Evolutionary conservation across 2,113 vertebrate genomes (phyloP).

Genomic region (Xiphorhynchus elegans): DNA sequence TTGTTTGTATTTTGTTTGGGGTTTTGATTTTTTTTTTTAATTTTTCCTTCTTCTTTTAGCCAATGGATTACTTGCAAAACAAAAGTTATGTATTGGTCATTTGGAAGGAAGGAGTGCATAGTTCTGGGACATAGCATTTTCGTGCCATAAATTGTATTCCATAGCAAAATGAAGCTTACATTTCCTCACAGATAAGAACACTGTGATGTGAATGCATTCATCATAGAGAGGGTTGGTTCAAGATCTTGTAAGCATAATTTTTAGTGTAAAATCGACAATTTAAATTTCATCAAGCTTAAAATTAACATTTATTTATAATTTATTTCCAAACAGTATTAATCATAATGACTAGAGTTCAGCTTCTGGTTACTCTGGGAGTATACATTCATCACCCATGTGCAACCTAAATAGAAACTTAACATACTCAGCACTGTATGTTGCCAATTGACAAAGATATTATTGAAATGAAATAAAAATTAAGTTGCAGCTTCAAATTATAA

Average conservation of each 20-base stretch:
- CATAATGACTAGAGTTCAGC: neutral
- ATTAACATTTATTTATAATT: conserved; percentile 2
- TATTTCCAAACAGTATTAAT: conserved; percentile 42
- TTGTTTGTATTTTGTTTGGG: too few relatives aligned
- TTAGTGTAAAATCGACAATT: neutral
- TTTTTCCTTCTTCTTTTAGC: neutral
- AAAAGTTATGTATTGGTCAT: neutral
- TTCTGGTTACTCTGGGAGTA: neutral
- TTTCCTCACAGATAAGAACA: neutral
- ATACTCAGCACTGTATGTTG: neutral
- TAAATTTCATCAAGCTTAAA: conserved; percentile 28
- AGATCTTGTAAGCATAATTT: neutral
- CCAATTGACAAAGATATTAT: conserved; percentile 26
- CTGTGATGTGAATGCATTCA: neutral
- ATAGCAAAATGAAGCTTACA: conserved; percentile 24
- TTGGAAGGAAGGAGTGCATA: neutral
- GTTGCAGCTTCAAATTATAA: neutral
- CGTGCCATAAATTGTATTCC: neutral
- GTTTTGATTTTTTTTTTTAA: neutral
- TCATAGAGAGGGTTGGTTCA: neutral
- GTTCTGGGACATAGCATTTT: neutral
- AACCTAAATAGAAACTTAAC: conserved; percentile 26
- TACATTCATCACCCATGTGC: neutral
- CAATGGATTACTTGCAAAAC: neutral
- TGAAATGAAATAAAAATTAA: conserved; percentile 34